Evolutionary conservation across 2,888 invertebrate species (phyloP).

Genomic region (Imbricaverruca yamaguchii): DNA sequence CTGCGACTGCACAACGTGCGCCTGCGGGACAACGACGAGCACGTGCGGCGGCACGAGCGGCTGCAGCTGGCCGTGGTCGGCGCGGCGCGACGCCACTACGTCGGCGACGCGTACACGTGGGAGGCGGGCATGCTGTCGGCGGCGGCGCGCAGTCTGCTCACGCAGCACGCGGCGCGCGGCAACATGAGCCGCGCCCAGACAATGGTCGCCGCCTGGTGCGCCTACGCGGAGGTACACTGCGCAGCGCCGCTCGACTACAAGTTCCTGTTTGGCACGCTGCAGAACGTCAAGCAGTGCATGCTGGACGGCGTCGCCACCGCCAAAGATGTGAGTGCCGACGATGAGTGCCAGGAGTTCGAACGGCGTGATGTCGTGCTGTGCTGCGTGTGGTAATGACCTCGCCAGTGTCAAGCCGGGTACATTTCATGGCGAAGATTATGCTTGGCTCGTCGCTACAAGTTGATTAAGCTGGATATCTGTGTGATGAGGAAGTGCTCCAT

Average conservation of each 20-base stretch:
- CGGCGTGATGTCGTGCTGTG: neutral
- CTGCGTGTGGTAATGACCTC: no score
- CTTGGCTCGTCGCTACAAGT: no score
- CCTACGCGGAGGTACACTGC: constrained; percentile 4
- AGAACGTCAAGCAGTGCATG: neutral
- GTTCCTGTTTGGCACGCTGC: neutral
- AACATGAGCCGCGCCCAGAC: neutral
- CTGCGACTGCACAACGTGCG: constrained; percentile 16
- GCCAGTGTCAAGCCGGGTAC: no score
- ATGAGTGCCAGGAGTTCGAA: neutral
- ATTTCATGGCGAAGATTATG: no score
- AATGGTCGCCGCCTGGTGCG: constrained; percentile 1
- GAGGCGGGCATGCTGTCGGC: neutral
- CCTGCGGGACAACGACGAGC: neutral
- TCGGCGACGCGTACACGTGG: neutral
- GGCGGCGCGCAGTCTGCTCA: neutral
- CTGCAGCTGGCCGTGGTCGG: constrained; percentile 18
- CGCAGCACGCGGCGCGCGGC: neutral
- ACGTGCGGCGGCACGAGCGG: neutral
- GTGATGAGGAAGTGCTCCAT: no score
- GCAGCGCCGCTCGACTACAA: constrained; percentile 12
- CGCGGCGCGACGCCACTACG: neutral
- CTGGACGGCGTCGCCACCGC: neutral
- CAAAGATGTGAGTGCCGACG: neutral
- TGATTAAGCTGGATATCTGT: no score